Conservation (phyloP, 2,797 vertebrate genomes). For the Sebastes matsubarae region DNA sequence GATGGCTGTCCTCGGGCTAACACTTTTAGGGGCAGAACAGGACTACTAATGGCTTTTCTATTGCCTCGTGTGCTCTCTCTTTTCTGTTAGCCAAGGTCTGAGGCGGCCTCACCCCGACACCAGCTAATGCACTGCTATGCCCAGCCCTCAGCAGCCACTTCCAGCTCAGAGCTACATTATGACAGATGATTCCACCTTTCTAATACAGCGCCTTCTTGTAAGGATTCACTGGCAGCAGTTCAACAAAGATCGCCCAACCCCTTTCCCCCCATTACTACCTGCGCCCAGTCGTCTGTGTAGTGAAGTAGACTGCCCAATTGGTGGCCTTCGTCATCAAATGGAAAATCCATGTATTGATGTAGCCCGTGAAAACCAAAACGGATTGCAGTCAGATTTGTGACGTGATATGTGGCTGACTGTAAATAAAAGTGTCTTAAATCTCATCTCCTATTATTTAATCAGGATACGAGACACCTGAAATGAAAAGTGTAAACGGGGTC, state of each 20-base stretch:
- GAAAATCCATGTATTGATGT: not conserved
- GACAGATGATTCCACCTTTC: constrained; percentile 19
- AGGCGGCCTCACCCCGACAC: constrained; percentile 1
- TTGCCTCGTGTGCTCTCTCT: constrained; percentile 35
- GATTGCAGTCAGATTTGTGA: not conserved
- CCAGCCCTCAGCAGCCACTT: constrained; percentile 14
- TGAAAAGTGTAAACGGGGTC: not conserved
- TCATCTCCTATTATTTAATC: not conserved
- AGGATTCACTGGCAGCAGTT: not conserved
- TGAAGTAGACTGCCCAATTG: not conserved
- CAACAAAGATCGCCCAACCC: not conserved
- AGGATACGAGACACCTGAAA: not conserved
- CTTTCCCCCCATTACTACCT: not conserved
- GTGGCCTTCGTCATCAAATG: not conserved
- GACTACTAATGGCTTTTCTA: constrained; percentile 56
- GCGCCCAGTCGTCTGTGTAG: not conserved
- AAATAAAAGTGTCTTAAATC: not conserved
- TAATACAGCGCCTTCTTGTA: not conserved
- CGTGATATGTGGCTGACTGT: not conserved
- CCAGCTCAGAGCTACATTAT: constrained; percentile 33
- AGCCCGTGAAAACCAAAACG: not conserved
- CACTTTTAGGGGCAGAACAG: constrained; percentile 28
- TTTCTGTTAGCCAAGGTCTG: constrained; percentile 33
- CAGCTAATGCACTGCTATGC: constrained; percentile 48
- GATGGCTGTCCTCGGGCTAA: constrained; percentile 35